Conservation (phyloP, 2,113 vertebrate species). For the Tor tambroides region DNA sequence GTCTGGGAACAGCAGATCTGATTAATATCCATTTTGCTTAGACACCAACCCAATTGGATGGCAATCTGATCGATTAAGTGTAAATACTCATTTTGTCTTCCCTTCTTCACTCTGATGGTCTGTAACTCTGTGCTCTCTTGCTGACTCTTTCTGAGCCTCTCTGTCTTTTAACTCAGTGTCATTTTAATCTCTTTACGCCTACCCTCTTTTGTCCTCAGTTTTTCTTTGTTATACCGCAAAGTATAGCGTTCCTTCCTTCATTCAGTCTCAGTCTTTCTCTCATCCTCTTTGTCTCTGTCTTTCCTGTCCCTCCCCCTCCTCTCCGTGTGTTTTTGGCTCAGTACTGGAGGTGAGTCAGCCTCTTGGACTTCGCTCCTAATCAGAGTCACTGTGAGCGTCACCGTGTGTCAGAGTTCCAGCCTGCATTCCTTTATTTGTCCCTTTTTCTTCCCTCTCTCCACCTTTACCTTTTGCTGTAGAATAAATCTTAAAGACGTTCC, state of each 20-base stretch:
- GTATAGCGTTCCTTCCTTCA: not conserved
- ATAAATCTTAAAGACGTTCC: slow-evolving; percentile 59
- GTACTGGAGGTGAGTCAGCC: slow-evolving; percentile 70
- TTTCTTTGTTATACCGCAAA: not conserved
- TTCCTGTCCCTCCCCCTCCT: slow-evolving; percentile 3
- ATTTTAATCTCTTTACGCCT: not conserved
- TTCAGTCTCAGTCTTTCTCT: slow-evolving; percentile 8
- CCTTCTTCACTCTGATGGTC: not conserved
- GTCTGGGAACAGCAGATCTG: not conserved
- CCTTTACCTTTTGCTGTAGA: slow-evolving; percentile 49
- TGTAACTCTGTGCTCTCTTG: not conserved
- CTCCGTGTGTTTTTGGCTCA: slow-evolving; percentile 41
- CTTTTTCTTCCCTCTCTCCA: slow-evolving; percentile 28
- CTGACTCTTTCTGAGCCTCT: not conserved
- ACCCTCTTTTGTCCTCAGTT: not conserved
- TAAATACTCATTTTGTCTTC: not conserved
- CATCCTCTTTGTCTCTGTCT: slow-evolving; percentile 12
- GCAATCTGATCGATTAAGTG: not conserved
- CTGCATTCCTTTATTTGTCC: slow-evolving; percentile 40
- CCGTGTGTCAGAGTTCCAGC: slow-evolving; percentile 46
- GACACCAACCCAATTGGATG: not conserved
- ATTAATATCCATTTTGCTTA: not conserved
- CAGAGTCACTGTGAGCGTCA: slow-evolving; percentile 60
- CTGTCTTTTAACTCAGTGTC: not conserved
- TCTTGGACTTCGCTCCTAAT: slow-evolving; percentile 65